Conservation (phyloP, 2,888 invertebrate genomes). For the Cephus sareptanus region DNA sequence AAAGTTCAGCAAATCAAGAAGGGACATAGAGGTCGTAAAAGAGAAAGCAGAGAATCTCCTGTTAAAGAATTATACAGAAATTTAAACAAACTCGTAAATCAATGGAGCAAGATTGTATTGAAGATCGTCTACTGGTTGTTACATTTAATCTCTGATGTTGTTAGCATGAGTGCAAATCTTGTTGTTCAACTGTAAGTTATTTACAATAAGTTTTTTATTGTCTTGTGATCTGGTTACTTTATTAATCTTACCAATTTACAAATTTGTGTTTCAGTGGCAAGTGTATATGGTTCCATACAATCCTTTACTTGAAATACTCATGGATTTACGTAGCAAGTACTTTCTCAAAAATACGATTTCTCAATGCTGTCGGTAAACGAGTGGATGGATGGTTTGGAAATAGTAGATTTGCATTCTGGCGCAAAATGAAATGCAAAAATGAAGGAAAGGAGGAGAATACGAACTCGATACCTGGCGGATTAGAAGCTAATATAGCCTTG, state of each 20-base stretch:
- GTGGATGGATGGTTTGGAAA: conserved; percentile 72
- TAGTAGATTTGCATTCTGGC: conserved; percentile 72
- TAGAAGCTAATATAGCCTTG: conserved; percentile 80
- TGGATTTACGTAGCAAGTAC: conserved; percentile 53
- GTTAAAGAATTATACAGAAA: conserved; percentile 56
- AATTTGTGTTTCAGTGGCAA: conserved; percentile 50
- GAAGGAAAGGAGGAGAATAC: conserved; percentile 65
- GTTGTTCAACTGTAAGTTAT: conserved; percentile 77
- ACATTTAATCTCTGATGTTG: conserved; percentile 82
- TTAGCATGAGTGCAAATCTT: conserved; percentile 80
- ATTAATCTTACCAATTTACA: neutral
- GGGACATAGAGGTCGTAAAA: conserved; percentile 69
- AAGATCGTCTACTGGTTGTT: conserved; percentile 81
- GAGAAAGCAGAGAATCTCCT: conserved; percentile 64
- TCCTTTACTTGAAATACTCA: conserved; percentile 59
- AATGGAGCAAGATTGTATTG: conserved; percentile 70
- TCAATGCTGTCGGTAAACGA: conserved; percentile 60
- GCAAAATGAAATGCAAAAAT: conserved; percentile 67
- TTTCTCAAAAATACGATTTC: conserved; percentile 57
- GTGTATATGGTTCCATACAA: conserved; percentile 58
- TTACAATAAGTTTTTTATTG: conserved; percentile 7
- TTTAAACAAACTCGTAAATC: conserved; percentile 68
- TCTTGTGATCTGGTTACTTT: neutral
- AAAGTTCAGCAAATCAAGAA: conserved; percentile 66
- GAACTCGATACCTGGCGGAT: conserved; percentile 68